Evolutionary conservation across 2,888 invertebrate genomes (phyloP), one percentile per base, ranked within the genome.

Genomic region (Pyrochroa serraticornis): DNA sequence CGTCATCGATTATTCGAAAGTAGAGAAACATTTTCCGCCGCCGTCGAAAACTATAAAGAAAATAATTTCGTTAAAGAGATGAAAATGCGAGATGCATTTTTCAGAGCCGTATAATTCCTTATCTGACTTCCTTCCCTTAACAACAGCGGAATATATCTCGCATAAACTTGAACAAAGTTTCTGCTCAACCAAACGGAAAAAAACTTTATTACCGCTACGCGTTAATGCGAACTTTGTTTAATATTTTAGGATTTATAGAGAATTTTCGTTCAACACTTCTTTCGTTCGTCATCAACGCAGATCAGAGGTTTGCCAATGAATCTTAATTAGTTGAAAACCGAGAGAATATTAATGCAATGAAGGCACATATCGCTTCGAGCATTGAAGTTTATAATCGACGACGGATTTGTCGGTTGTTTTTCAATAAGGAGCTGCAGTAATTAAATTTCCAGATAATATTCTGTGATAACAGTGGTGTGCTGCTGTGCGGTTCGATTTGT

Each of bases 11-110:
- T 49, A 41, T 22, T 14, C 49, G 35, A 34, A 49, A 12, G 49
- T 49, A 1, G 48, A 35, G 8, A 41, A 47, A 47, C 38, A 33
- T n/a, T 10, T 43, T 36, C 32, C 7, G 13, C 30, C 43, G 14
- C 32, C 30, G 52, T 22, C 22, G 45, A 44, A 52, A 52, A 45
- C 52, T 45, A 52, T 52, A 52, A 45, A 44, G 39, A 52, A 52
- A 45, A 52, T 52, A 52, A 52, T 52, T 45, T 38, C 44, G 44
- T 45, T 44, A 52, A 52, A 44, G 34, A 45, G 51, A 52, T 52
- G 44, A 39, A 52, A 52, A 51, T 43, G 51, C 37, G 39, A 42
- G 43, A 36, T 51, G 51, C 51, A 51, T 51, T 52, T 51, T 52
- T 45, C 52, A 52, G 43, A 39, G 43, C 33, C 52, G 38, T 45